phyloP scores from a whole-genome alignment of 2,888 invertebrate genomes.

The Craniophora ligustri region DNA sequence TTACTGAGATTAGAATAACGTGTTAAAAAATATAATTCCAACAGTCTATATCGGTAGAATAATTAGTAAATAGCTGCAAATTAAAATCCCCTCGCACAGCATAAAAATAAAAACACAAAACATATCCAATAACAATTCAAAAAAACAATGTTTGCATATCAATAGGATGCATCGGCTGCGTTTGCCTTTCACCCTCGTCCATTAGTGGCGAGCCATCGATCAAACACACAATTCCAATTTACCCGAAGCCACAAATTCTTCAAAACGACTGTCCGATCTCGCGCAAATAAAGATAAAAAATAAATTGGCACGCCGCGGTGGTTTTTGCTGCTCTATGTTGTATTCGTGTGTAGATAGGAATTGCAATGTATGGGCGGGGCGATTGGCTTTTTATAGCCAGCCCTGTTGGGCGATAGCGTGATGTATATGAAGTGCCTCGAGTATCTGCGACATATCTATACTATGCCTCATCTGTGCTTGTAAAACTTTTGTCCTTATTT shows the following conservation, averaged over 20 bases:
- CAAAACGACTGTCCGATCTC: conserved; percentile 76
- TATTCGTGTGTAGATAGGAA: conserved; percentile 41
- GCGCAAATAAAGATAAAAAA: conserved; percentile 75
- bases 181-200: conserved; percentile 68
- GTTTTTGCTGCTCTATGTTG: conserved; percentile 57
- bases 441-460: too few species aligned
- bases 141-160: conserved; percentile 70
- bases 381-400: conserved; percentile 41
- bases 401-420: conserved; percentile 42
- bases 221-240: conserved; percentile 85
- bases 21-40: conserved; percentile 7
- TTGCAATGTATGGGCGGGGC: conserved; percentile 33
- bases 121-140: conserved; percentile 52
- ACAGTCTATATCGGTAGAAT: conserved; percentile 17
- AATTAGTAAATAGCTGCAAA: conserved; percentile 23
- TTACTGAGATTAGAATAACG: conserved; percentile 7
- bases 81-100: conserved; percentile 19
- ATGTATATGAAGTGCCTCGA: conserved; percentile 6
- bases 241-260: conserved; percentile 86
- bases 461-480: too few species aligned
- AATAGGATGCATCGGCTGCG: conserved; percentile 70
- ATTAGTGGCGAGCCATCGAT: conserved; percentile 79
- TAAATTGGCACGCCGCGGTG: conserved; percentile 58
- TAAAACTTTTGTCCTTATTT: too few species aligned
- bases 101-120: conserved; percentile 39